Percentiles rank a stretch among this genome's conserved stretches.
phyloP scores from a whole-genome alignment of 2,888 invertebrate species.

The Phymatocera aterrima region DNA sequence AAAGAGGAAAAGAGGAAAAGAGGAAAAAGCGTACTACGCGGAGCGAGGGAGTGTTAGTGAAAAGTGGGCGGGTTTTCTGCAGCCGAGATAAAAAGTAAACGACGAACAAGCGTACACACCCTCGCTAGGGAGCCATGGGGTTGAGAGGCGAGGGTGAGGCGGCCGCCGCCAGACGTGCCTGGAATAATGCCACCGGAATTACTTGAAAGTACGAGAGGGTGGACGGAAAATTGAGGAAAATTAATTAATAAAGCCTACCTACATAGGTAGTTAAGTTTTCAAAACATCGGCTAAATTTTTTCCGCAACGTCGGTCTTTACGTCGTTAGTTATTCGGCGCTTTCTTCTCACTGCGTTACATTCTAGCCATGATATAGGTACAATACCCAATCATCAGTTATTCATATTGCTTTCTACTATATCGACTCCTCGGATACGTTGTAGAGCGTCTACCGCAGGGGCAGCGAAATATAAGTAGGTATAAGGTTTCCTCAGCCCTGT shows the following conservation, averaged over 20 bases:
- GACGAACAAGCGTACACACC: conserved; percentile 70
- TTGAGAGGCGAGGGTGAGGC: conserved; percentile 50
- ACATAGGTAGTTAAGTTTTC: conserved; percentile 74
- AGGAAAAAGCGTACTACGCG: conserved; percentile 57
- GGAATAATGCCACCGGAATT: conserved; percentile 73
- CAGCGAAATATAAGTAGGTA: no score
- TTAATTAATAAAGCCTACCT: conserved; percentile 74
- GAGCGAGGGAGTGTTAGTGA: conserved; percentile 46
- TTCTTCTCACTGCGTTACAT: conserved; percentile 44
- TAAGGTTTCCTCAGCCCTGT: no score
- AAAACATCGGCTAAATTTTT: conserved; percentile 65
- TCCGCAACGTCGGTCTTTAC: conserved; percentile 50
- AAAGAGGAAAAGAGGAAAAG: conserved; percentile 44
- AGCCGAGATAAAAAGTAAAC: conserved; percentile 72
- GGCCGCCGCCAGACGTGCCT: conserved; percentile 70
- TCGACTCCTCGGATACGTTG: no score
- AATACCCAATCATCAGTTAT: no score
- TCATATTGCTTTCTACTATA: no score
- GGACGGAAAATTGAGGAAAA: conserved; percentile 71
- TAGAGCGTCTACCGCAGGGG: no score
- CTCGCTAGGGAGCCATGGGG: conserved; percentile 54
- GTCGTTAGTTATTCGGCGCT: conserved; percentile 53
- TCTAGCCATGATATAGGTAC: no score
- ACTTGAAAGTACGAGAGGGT: conserved; percentile 59
- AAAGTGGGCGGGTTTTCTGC: conserved; percentile 56